Evolutionary conservation across 2,113 vertebrate species (phyloP).

Genomic region (Nerophis ophidion): DNA sequence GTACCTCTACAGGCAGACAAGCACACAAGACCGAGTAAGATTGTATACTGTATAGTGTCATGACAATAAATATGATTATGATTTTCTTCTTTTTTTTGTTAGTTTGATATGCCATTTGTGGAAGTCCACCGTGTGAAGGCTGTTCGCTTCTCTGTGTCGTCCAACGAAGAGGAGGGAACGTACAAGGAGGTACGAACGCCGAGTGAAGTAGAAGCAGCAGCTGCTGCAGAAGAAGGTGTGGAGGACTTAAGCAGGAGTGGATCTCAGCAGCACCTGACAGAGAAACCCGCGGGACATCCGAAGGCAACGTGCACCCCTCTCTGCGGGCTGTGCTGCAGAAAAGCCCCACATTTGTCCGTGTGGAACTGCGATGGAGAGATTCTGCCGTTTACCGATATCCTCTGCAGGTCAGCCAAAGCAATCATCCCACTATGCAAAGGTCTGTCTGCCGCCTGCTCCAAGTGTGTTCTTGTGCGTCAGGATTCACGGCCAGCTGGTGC

Average conservation of each 20-base stretch:
- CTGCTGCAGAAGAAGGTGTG: constrained; percentile 7
- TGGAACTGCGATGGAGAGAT: constrained; percentile 82
- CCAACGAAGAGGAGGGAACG: constrained; percentile 32
- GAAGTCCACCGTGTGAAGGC: constrained; percentile 78
- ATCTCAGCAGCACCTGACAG: constrained; percentile 54
- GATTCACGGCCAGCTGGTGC: constrained; percentile 75
- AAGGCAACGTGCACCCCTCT: constrained; percentile 37
- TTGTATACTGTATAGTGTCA: not conserved
- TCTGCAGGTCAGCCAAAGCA: constrained; percentile 59
- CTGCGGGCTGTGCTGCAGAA: constrained; percentile 58
- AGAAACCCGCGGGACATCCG: constrained; percentile 7
- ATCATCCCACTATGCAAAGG: not conserved
- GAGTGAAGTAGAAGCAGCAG: not conserved
- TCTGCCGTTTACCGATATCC: constrained; percentile 62
- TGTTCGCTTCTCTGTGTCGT: constrained; percentile 61
- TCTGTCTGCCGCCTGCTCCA: not conserved
- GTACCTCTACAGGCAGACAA: constrained; percentile 75
- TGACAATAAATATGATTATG: constrained; percentile 22
- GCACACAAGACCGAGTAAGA: constrained; percentile 72
- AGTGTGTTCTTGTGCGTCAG: constrained; percentile 37
- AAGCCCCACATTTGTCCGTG: constrained; percentile 55
- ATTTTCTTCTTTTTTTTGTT: not conserved
- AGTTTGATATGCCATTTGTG: constrained; percentile 82
- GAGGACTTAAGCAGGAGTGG: constrained; percentile 33
- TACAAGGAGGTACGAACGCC: constrained; percentile 19